These are phyloP conservation scores for Tetramorium alpestre DNA, from an alignment of 1,140 invertebrate species.

Conservation along the genomic window DNA sequence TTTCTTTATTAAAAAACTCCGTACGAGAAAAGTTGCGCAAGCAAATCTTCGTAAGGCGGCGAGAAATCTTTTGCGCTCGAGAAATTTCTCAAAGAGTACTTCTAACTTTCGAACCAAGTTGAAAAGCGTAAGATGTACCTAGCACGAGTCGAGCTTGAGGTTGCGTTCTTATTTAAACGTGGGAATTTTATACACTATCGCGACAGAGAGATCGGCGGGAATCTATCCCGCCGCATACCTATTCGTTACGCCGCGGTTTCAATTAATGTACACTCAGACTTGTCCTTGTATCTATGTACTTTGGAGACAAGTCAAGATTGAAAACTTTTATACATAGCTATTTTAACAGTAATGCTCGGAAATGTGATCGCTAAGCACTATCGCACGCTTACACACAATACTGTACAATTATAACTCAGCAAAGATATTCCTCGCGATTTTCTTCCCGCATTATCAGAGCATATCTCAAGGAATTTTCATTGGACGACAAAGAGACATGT, in stretches of 20 bases:
- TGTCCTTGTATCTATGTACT: slow-evolving; percentile 32
- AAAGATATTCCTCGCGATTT: slow-evolving; percentile 30
- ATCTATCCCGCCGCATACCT: neutral
- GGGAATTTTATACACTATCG: slow-evolving; percentile 38
- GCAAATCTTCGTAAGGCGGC: slow-evolving; percentile 52
- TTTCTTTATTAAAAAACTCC: slow-evolving; percentile 46
- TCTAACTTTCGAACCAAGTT: slow-evolving; percentile 52
- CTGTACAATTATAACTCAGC: slow-evolving; percentile 38
- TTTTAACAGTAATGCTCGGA: slow-evolving; percentile 39
- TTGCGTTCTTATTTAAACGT: slow-evolving; percentile 34
- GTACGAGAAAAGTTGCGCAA: slow-evolving; percentile 48
- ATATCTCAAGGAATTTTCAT: neutral
- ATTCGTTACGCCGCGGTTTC: neutral
- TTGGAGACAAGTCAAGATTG: slow-evolving; percentile 42
- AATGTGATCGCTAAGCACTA: slow-evolving; percentile 38
- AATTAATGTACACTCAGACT: slow-evolving; percentile 52
- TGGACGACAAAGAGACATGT: slow-evolving; percentile 6
- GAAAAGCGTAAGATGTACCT: slow-evolving; percentile 45
- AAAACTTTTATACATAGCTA: slow-evolving; percentile 55
- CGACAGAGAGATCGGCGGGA: neutral
- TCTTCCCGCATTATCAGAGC: neutral
- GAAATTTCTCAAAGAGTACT: slow-evolving; percentile 45
- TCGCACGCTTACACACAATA: slow-evolving; percentile 27
- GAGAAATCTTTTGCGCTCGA: slow-evolving; percentile 37
- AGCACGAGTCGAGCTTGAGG: slow-evolving; percentile 17